These are phyloP conservation scores for Remorina albescens DNA, from an alignment of 2,797 vertebrate genomes.

Conservation along the genomic window DNA sequence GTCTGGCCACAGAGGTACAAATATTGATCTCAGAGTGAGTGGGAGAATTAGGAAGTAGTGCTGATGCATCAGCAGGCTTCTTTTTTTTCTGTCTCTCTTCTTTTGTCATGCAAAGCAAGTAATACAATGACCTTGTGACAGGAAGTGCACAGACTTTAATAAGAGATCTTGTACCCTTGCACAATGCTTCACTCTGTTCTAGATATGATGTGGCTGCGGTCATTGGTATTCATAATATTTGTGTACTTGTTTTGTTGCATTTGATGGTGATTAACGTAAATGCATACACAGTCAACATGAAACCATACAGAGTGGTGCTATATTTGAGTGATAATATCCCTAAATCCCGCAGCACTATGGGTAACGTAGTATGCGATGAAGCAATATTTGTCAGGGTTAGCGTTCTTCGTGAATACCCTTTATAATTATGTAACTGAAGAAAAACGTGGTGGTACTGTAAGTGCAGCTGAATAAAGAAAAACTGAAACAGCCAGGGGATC, in stretches of 20 bases:
- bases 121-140: conserved; percentile 51
- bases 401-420: background rate
- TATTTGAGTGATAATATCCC: background rate
- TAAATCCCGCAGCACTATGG: background rate
- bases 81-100: conserved; percentile 15
- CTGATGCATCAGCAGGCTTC: conserved; percentile 56
- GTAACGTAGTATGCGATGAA: background rate
- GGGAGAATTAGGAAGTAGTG: conserved; percentile 68
- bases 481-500: background rate
- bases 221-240: conserved; percentile 35
- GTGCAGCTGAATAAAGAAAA: background rate
- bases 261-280: background rate
- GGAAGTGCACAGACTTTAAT: conserved; percentile 68
- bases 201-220: conserved; percentile 79
- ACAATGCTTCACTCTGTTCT: conserved; percentile 52
- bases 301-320: background rate
- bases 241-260: conserved; percentile 18
- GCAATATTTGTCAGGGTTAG: background rate
- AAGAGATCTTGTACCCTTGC: conserved; percentile 48
- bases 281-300: background rate
- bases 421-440: background rate
- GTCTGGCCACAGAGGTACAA: conserved; percentile 60
- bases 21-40: conserved; percentile 74
- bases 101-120: conserved; percentile 32
- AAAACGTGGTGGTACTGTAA: conserved; percentile 4